phyloP scores from a whole-genome alignment of 2,888 invertebrate species.

The Hipparchia semele region DNA sequence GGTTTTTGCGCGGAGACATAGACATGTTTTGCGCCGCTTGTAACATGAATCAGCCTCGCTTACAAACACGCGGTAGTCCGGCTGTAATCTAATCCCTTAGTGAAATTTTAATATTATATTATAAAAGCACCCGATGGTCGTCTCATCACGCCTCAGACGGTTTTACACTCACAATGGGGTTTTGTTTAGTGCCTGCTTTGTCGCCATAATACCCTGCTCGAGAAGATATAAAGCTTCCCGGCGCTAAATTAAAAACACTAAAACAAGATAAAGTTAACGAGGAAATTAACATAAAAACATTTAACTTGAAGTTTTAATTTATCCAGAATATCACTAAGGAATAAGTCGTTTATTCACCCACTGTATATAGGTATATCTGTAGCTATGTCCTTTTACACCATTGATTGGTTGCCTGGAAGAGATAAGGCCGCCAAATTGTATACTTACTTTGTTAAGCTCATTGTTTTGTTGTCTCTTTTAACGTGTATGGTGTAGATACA shows the following conservation, averaged over 20 bases:
- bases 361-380: too few species aligned
- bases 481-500: too few species aligned
- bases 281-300: background rate
- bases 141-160: slow-evolving; percentile 22
- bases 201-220: slow-evolving; percentile 3
- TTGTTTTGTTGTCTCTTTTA: too few species aligned
- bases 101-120: slow-evolving; percentile 29
- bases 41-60: background rate
- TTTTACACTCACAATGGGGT: slow-evolving; percentile 15
- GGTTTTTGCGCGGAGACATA: too few species aligned
- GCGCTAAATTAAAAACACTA: slow-evolving; percentile 15
- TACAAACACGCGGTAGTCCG: background rate
- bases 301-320: background rate
- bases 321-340: too few species aligned
- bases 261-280: slow-evolving; percentile 1
- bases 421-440: too few species aligned
- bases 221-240: slow-evolving; percentile 7
- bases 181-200: slow-evolving; percentile 25
- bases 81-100: slow-evolving; percentile 25
- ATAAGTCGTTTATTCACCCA: too few species aligned
- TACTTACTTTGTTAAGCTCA: too few species aligned
- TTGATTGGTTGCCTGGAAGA: too few species aligned
- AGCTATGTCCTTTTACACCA: too few species aligned
- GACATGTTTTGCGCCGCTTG: too few species aligned
- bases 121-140: slow-evolving; percentile 22